phyloP scores from a whole-genome alignment of 2,888 invertebrate species.

The Bedellia somnulentella region DNA sequence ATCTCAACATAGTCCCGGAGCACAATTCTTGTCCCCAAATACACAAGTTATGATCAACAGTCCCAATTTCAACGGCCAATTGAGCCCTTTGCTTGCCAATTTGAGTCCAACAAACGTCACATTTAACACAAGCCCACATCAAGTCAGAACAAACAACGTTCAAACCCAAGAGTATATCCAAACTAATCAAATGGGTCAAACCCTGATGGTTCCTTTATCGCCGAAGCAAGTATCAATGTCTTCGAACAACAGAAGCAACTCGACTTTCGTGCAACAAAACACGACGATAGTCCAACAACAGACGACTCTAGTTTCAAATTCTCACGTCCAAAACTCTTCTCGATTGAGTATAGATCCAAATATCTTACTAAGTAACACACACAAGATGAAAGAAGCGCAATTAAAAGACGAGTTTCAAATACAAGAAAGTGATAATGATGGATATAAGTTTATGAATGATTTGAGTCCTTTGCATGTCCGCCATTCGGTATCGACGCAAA shows the following conservation, averaged over 20 bases:
- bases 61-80: constrained; percentile 70
- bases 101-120: constrained; percentile 71
- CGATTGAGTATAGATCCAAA: constrained; percentile 64
- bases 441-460: constrained; percentile 23
- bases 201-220: constrained; percentile 71
- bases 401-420: no score
- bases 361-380: constrained; percentile 32
- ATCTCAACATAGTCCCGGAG: constrained; percentile 67
- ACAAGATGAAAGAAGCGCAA: constrained; percentile 22
- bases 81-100: constrained; percentile 77
- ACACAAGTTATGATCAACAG: constrained; percentile 78
- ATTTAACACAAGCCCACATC: constrained; percentile 58
- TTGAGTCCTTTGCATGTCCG: constrained; percentile 28
- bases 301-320: constrained; percentile 75
- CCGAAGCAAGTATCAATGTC: constrained; percentile 61
- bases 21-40: constrained; percentile 74
- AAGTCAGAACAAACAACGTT: constrained; percentile 51
- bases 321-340: constrained; percentile 46
- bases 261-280: constrained; percentile 82
- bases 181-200: constrained; percentile 69
- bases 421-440: no score
- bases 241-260: constrained; percentile 62
- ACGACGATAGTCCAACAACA: constrained; percentile 84
- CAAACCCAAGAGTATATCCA: constrained; percentile 74
- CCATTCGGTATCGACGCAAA: constrained; percentile 77